Percentiles rank a stretch among this genome's conserved stretches.
Evolutionary conservation across 2,797 vertebrate genomes (phyloP).

Genomic region (Danio kyathit): DNA sequence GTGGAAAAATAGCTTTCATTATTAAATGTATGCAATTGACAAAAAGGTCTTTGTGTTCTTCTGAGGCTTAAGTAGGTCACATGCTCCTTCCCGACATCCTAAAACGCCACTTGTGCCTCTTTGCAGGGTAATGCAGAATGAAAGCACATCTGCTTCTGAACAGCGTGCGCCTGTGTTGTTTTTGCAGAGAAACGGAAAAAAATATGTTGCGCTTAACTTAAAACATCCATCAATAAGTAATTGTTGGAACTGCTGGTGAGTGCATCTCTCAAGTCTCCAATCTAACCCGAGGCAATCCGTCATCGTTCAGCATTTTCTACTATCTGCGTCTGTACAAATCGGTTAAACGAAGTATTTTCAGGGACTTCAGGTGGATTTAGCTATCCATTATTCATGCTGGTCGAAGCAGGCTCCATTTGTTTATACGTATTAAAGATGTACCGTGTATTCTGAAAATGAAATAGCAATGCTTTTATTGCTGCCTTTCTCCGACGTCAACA

Average conservation of each 20-base stretch:
- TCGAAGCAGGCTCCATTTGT: neutral
- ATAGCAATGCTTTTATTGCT: neutral
- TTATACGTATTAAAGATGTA: neutral
- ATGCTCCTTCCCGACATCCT: conserved; percentile 57
- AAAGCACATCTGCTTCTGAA: conserved; percentile 47
- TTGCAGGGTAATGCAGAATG: conserved; percentile 57
- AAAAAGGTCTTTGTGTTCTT: conserved; percentile 60
- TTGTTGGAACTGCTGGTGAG: conserved; percentile 49
- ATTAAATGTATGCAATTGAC: conserved; percentile 64
- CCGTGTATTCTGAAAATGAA: neutral
- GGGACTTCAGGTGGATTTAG: neutral
- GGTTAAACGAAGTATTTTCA: neutral
- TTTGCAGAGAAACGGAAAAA: conserved; percentile 54
- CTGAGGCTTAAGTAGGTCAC: conserved; percentile 62
- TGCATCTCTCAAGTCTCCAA: conserved; percentile 36
- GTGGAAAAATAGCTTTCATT: conserved; percentile 58
- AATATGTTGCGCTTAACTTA: conserved; percentile 60
- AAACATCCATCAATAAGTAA: conserved; percentile 69
- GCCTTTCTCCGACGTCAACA: neutral
- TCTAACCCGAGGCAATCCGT: conserved; percentile 33
- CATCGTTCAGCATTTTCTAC: neutral
- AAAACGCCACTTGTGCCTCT: conserved; percentile 63
- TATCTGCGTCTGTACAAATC: conserved; percentile 14
- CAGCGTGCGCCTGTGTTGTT: conserved; percentile 42
- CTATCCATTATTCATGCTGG: conserved; percentile 12